Evolutionary conservation across 2,888 invertebrate genomes (phyloP), one percentile per base, ranked within the genome.

Genomic region (Thalpophila matura): DNA sequence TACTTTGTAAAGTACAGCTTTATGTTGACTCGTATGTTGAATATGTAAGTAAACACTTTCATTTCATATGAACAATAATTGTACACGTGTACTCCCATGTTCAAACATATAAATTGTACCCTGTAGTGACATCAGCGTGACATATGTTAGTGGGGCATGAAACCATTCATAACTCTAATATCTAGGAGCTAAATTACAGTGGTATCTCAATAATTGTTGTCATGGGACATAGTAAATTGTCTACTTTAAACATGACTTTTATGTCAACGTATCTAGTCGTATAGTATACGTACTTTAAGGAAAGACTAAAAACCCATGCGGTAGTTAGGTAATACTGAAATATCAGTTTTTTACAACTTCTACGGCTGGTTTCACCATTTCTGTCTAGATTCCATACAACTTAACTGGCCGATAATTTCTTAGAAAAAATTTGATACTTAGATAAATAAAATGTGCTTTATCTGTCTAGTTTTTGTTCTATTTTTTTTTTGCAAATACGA

Each of bases 91-190:
- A 33, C 33, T 27, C 16, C 20, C 20, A 45, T 40, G 31, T 22
- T 31, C 16, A 31, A 37, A 61, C 37, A 49, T 27, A 58, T 42
- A 62, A 69, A 62, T 55, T 46, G 22, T 46, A 40, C 65, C 46
- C 45, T 29, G 33, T 24, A 56, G 56, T 14, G 7, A 56, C 18
- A 35, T 37, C 24, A 61, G 18, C 27, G 33, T 38, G 42, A 45
- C 26, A 60, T 37, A 51, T 37, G 53, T 43, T 38, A 47, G 33
- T 66, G 27, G 12, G 26, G 3, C n/a, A 38, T 67, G 37, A 26
- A 50, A 42, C 49, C 49, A 61, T 61, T 61, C 43, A 61, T 67
- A 62, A 45, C 49, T 24, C 22, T 38, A 53, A 61, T 38, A 60
- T 29, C 60, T 54, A 49, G 42, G 16, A 7, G 10, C 27, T 22